Base-by-base conservation (phyloP, 2,797 vertebrate genomes). In the Phrynocephalus guinanensis region DNA sequence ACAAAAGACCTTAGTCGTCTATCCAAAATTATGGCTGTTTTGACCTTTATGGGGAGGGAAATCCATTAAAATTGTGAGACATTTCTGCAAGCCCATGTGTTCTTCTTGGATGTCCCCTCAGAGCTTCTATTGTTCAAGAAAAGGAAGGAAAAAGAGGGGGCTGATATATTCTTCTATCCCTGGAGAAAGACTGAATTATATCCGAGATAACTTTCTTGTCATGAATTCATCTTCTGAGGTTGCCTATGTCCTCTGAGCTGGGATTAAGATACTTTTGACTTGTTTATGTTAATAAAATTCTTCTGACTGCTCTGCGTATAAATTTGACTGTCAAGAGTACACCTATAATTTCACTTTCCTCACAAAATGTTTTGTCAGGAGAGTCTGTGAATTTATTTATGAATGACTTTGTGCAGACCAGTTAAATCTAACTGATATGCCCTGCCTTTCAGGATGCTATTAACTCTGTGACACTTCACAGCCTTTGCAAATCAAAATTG, bases 351-450 rank as follows among this genome's bases (percentile, higher is more conserved):
- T 95, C 91, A 92, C 90, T 84, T 93, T 93, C 95, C 91, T 94
- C 50, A 91, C 86, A 92, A 96, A 95, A 92, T 93, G 87, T 93
- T 96, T 95, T 95, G 93, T 96, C 92, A 95, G 92, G 88, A 91
- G 86, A 93, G 82, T 79, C 81, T 91, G 87, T 90, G 83, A 89
- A 89, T 94, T 94, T 95, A 94, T 93, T 93, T 94, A 91, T 93
- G 88, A 94, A 90, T 87, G 92, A 91, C 90, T 92, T 94, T 95
- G 78, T 79, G 87, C 11, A 78, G 91, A 93, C 88, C 83, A 90
- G 88, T 94, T 94, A 94, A 93, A 91, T 91, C 81, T 94, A 92
- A 85, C 88, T 93, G 92, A 93, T 93, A 87, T 72, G 68, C 72
- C 79, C 79, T 94, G 79, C 82, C 66, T 94, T 87, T 94, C 89